These are phyloP conservation scores for Dascillus cervinus DNA, from an alignment of 2,888 invertebrate species.

Conservation along the genomic window DNA sequence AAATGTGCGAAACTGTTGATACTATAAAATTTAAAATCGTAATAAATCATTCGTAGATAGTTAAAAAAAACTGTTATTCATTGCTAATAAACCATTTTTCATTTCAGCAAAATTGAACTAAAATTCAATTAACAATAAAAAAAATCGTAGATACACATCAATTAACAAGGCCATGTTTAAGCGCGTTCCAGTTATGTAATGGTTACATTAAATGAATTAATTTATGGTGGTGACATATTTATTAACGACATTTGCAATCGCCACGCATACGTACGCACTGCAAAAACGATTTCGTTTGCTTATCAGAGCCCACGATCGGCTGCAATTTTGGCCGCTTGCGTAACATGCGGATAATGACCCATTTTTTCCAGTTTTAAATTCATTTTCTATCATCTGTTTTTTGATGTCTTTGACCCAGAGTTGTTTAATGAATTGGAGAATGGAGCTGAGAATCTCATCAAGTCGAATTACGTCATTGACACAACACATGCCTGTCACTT, in stretches of 20 bases:
- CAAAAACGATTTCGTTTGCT: conserved; percentile 5
- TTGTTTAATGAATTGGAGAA: conserved; percentile 17
- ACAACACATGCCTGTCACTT: conserved; percentile 17
- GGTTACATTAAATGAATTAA: conserved; percentile 5
- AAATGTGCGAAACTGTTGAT: too few species aligned
- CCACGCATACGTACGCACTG: conserved; percentile 9
- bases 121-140: conserved; percentile 2
- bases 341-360: too few species aligned
- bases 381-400: conserved; percentile 11
- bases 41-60: too few species aligned
- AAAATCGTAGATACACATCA: conserved; percentile 3
- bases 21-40: too few species aligned
- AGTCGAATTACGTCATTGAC: conserved; percentile 13
- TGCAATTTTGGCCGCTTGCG: too few species aligned
- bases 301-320: too few species aligned
- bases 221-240: conserved; percentile 6
- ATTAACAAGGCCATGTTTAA: too few species aligned
- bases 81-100: background rate
- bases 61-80: too few species aligned
- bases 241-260: conserved; percentile 8
- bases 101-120: background rate
- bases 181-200: too few species aligned
- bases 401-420: conserved; percentile 29
- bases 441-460: conserved; percentile 27
- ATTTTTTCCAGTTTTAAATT: conserved; percentile 4